These are phyloP conservation scores for Calliscelio sp. DNA, from an alignment of 2,888 invertebrate species.

Conservation along the genomic window DNA sequence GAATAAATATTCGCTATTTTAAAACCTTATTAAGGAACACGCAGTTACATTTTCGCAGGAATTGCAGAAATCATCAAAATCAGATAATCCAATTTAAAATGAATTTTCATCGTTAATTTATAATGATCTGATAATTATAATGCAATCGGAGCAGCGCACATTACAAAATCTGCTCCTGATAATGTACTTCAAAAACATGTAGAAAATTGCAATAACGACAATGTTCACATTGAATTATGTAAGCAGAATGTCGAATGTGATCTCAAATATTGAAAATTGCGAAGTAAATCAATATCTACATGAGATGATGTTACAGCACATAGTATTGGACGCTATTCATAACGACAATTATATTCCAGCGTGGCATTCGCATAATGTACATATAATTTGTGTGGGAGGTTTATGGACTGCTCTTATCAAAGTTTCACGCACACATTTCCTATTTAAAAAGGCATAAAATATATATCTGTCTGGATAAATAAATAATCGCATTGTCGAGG, in stretches of 20 bases:
- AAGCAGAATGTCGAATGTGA: constrained; percentile 2
- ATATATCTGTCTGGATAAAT: neutral
- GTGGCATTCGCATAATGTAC: constrained; percentile 19
- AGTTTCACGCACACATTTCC: neutral
- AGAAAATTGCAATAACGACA: neutral
- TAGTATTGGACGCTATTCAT: constrained; percentile 35
- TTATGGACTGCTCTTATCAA: constrained; percentile 11
- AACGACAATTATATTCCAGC: constrained; percentile 22
- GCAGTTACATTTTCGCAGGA: neutral
- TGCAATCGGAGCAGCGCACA: neutral
- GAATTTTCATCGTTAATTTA: constrained; percentile 16
- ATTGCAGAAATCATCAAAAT: constrained; percentile 19
- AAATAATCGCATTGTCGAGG: too few relatives aligned
- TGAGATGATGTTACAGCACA: constrained; percentile 40
- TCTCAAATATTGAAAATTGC: constrained; percentile 45
- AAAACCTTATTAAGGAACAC: constrained; percentile 26
- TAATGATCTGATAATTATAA: neutral
- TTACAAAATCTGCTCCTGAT: neutral
- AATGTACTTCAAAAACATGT: neutral
- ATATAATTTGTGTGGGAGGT: constrained; percentile 15
- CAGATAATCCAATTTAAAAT: constrained; percentile 22
- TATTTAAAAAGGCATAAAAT: constrained; percentile 16
- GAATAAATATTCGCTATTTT: constrained; percentile 20
- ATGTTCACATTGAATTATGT: constrained; percentile 24
- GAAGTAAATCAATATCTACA: constrained; percentile 36